phyloP scores from a whole-genome alignment of 1,140 invertebrate species.

The Drosophila repleta region DNA sequence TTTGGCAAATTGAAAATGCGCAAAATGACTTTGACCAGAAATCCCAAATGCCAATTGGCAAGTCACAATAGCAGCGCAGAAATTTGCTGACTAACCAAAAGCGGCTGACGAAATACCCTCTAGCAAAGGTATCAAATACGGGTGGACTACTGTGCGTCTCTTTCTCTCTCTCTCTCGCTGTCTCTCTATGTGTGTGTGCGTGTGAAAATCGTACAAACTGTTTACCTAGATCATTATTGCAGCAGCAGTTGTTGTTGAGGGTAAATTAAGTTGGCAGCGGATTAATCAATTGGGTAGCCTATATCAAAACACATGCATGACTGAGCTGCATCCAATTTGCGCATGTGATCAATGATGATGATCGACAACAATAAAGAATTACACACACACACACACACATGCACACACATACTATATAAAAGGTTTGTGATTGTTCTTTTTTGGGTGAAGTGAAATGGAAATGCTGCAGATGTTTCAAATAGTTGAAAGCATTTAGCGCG shows the following conservation, averaged over 20 bases:
- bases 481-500: slow-evolving; percentile 37
- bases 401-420: background rate
- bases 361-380: slow-evolving; percentile 14
- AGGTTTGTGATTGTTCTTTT: slow-evolving; percentile 37
- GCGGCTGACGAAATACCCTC: slow-evolving; percentile 46
- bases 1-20: slow-evolving; percentile 79
- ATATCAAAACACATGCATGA: slow-evolving; percentile 48
- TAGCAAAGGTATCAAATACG: slow-evolving; percentile 31
- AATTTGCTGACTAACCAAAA: slow-evolving; percentile 53
- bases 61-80: slow-evolving; percentile 56
- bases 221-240: slow-evolving; percentile 48
- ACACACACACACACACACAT: background rate
- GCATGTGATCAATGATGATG: slow-evolving; percentile 50
- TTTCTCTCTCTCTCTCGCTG: background rate
- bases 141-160: background rate
- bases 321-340: slow-evolving; percentile 51
- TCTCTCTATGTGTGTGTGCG: slow-evolving; percentile 7
- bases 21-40: slow-evolving; percentile 80
- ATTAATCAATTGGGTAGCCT: slow-evolving; percentile 39
- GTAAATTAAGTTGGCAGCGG: slow-evolving; percentile 46
- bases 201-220: slow-evolving; percentile 47
- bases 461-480: slow-evolving; percentile 46
- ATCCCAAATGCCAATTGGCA: slow-evolving; percentile 77
- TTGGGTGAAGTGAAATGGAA: slow-evolving; percentile 26
- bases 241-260: slow-evolving; percentile 21